Evolutionary conservation across 2,888 invertebrate species (phyloP).

Genomic region (Meloe dianella): DNA sequence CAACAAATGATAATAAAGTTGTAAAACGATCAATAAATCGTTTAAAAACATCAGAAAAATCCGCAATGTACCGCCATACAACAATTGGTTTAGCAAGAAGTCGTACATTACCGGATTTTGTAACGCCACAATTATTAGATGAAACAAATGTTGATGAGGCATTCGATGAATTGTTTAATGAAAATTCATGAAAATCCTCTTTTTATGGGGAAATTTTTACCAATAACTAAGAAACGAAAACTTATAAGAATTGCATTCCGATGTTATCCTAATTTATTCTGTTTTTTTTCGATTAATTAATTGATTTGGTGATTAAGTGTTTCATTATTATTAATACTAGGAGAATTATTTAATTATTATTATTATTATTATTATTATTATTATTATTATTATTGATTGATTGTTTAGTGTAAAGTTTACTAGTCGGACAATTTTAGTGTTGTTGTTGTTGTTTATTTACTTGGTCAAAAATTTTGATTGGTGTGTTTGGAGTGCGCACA

Average conservation of each 20-base stretch:
- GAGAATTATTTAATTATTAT: background rate
- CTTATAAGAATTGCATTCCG: slow-evolving; percentile 30
- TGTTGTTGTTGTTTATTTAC: slow-evolving; percentile 23
- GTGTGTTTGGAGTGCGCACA: slow-evolving; percentile 50
- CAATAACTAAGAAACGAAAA: background rate
- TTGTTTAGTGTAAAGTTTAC: slow-evolving; percentile 28
- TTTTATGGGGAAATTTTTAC: background rate
- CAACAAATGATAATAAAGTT: slow-evolving; percentile 37
- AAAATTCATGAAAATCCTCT: slow-evolving; percentile 48
- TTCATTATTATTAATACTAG: background rate
- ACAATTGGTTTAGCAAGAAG: slow-evolving; percentile 70
- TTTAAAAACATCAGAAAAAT: slow-evolving; percentile 62
- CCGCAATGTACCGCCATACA: slow-evolving; percentile 53
- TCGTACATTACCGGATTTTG: slow-evolving; percentile 77
- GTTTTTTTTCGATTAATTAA: slow-evolving; percentile 16
- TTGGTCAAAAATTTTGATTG: slow-evolving; percentile 44
- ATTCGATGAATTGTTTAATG: slow-evolving; percentile 81
- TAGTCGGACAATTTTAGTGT: slow-evolving; percentile 28
- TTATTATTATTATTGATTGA: background rate
- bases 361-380: background rate
- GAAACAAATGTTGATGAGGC: slow-evolving; percentile 86
- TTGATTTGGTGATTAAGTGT: background rate
- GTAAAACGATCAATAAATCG: slow-evolving; percentile 56
- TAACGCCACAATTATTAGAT: slow-evolving; percentile 68
- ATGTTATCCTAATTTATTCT: slow-evolving; percentile 20